Evolutionary conservation across 2,888 invertebrate genomes (phyloP).

Genomic region (Drosophila atripex): DNA sequence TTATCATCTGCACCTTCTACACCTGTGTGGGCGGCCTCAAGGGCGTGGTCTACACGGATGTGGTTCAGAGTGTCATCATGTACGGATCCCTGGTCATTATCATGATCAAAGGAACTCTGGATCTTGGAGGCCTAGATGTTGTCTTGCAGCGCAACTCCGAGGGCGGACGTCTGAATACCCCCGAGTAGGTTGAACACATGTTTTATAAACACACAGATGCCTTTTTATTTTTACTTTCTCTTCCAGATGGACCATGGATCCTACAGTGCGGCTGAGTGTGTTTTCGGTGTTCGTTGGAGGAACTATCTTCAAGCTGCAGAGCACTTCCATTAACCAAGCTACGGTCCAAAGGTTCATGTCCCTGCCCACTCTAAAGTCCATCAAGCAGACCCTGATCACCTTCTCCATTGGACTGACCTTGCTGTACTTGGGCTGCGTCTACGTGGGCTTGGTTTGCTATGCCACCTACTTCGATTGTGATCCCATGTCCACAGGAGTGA

Average conservation of each 20-base stretch:
- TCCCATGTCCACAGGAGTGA: slow-evolving; percentile 90
- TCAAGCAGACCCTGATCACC: slow-evolving; percentile 88
- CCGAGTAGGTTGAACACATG: slow-evolving; percentile 85
- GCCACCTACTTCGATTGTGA: slow-evolving; percentile 91
- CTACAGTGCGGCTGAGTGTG: slow-evolving; percentile 91
- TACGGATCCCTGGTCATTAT: slow-evolving; percentile 89
- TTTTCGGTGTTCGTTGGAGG: slow-evolving; percentile 91
- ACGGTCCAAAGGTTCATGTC: slow-evolving; percentile 93
- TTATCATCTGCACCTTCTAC: slow-evolving; percentile 92
- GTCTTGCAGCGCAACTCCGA: slow-evolving; percentile 88
- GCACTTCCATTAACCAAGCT: slow-evolving; percentile 91
- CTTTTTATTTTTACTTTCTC: background rate
- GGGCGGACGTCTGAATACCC: slow-evolving; percentile 88
- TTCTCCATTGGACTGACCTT: slow-evolving; percentile 87
- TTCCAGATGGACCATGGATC: slow-evolving; percentile 89
- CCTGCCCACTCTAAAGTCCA: slow-evolving; percentile 88
- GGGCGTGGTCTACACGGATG: slow-evolving; percentile 93
- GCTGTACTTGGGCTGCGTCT: slow-evolving; percentile 87
- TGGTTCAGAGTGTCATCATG: slow-evolving; percentile 90
- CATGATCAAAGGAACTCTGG: slow-evolving; percentile 89
- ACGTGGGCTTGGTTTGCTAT: slow-evolving; percentile 89
- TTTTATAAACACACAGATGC: background rate
- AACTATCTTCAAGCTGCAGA: slow-evolving; percentile 89
- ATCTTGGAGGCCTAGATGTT: slow-evolving; percentile 88
- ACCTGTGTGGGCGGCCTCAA: slow-evolving; percentile 92